phyloP scores from a whole-genome alignment of 2,888 invertebrate species.

The Limnephilus lunatus region DNA sequence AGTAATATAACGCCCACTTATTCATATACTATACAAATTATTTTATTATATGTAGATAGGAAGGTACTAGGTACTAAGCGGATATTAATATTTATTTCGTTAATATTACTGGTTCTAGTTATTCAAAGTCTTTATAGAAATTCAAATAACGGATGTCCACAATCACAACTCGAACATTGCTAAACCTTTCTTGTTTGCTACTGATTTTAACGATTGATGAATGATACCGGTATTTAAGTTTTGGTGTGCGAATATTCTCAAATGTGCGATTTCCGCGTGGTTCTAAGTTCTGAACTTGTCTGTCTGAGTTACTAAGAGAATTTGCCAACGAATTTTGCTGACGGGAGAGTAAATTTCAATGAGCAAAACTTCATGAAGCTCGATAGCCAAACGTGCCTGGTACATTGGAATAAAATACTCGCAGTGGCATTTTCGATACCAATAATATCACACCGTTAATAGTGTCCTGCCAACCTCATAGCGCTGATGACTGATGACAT shows the following conservation, averaged over 20 bases:
- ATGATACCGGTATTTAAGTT: not conserved
- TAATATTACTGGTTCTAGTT: not conserved
- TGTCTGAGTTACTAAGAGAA: not conserved
- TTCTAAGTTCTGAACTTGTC: not conserved
- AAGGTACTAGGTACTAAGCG: not conserved
- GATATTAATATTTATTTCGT: not conserved
- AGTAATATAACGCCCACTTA: not conserved
- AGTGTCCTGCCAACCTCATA: not conserved
- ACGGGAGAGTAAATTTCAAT: not conserved
- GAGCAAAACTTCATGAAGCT: not conserved
- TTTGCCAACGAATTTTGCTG: not conserved
- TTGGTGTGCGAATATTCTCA: not conserved
- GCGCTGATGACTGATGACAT: not conserved
- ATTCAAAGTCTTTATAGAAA: not conserved
- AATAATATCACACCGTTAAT: not conserved
- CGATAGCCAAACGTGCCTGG: not conserved
- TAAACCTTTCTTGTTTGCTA: not conserved
- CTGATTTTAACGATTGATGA: not conserved
- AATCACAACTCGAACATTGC: not conserved
- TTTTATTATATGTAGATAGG: not conserved
- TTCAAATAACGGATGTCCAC: not conserved
- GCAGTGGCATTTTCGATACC: not conserved
- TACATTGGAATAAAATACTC: not conserved
- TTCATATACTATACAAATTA: not conserved
- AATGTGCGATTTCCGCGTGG: not conserved